Conservation (phyloP, 2,888 invertebrate genomes). For the Calliphora vomitoria region DNA sequence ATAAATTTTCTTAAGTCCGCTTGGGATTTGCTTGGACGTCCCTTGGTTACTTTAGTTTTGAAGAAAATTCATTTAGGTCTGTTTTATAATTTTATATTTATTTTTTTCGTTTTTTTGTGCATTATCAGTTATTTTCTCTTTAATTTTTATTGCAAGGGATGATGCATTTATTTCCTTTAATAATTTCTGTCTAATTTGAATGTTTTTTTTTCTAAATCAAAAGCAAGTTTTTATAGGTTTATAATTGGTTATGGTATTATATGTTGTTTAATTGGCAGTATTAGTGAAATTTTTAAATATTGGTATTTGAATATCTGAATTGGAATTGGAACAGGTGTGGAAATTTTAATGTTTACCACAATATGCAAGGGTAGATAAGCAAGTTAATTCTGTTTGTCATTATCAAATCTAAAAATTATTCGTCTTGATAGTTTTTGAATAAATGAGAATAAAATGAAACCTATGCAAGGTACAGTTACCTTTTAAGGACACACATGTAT, state of each 20-base stretch:
- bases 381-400: not conserved
- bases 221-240: slow-evolving; percentile 72
- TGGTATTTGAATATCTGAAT: not conserved
- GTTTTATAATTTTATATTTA: slow-evolving; percentile 76
- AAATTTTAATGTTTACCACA: too few relatives aligned
- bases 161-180: slow-evolving; percentile 76
- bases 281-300: slow-evolving; percentile 2
- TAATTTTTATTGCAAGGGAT: slow-evolving; percentile 78
- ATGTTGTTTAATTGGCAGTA: slow-evolving; percentile 20
- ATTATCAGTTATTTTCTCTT: slow-evolving; percentile 75
- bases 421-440: too few relatives aligned
- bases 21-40: slow-evolving; percentile 99
- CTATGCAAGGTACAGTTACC: too few relatives aligned
- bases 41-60: slow-evolving; percentile 95
- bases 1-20: slow-evolving; percentile 98
- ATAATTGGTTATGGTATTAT: slow-evolving; percentile 50
- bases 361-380: not conserved
- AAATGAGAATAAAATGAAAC: too few relatives aligned
- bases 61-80: slow-evolving; percentile 95
- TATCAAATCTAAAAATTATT: too few relatives aligned
- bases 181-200: slow-evolving; percentile 72
- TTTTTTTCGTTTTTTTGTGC: slow-evolving; percentile 71
- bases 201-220: slow-evolving; percentile 75
- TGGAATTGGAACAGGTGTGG: not conserved
- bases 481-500: too few relatives aligned